phyloP scores from a whole-genome alignment of 2,888 invertebrate genomes.

The Drosophila tanythrix region DNA sequence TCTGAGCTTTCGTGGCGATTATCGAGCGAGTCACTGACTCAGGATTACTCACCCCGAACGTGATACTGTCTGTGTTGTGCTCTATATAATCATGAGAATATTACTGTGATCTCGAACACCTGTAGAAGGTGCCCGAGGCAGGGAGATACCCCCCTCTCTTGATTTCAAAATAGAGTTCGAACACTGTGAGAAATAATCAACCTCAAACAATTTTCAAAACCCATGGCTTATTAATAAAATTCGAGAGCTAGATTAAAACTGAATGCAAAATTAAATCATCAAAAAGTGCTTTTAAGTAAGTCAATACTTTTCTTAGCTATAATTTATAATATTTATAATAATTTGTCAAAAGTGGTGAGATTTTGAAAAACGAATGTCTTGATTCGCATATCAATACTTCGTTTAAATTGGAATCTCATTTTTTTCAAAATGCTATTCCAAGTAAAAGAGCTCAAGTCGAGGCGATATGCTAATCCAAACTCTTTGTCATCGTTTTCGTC shows the following conservation, averaged over 20 bases:
- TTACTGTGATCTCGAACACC: constrained; percentile 44
- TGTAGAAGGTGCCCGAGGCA: constrained; percentile 35
- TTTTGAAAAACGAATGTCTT: background rate
- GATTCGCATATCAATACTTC: background rate
- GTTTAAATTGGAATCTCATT: background rate
- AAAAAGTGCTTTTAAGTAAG: background rate
- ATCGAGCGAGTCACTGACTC: constrained; percentile 44
- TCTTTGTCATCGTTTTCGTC: background rate
- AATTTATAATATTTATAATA: too few species aligned
- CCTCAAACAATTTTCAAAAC: background rate
- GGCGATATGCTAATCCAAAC: background rate
- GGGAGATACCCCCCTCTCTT: constrained; percentile 6
- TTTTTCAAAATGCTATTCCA: background rate
- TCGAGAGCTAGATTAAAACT: background rate
- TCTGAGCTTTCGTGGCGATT: constrained; percentile 10
- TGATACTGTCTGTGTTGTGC: constrained; percentile 40
- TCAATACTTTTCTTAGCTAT: background rate
- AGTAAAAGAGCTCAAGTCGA: background rate
- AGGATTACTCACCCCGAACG: constrained; percentile 75
- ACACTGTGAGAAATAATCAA: constrained; percentile 3
- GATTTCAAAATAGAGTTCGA: constrained; percentile 11
- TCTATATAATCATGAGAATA: constrained; percentile 42
- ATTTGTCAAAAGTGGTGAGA: too few species aligned
- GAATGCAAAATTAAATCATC: background rate
- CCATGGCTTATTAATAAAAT: background rate